A percentile compares a stretch with the other conserved stretches of the same genome.
Conservation (phyloP, 2,888 invertebrate genomes). For the Thereva unica region DNA sequence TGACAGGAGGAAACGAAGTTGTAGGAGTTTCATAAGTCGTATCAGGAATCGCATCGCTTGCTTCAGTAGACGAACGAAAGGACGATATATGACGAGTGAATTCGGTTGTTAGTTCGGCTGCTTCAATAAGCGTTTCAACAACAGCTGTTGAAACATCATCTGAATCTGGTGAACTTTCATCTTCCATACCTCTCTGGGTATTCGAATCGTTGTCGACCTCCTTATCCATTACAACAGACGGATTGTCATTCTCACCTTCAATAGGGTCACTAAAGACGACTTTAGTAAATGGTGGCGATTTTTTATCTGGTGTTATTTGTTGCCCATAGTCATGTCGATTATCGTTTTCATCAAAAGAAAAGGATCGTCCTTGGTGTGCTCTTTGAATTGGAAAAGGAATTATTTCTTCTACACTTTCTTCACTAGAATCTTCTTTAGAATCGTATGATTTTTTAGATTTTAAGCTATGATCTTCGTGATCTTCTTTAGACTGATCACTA, state of each 20-base stretch:
- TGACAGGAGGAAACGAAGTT: conserved; percentile 39
- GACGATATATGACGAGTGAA: conserved; percentile 40
- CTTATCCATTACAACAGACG: background rate
- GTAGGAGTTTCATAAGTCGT: conserved; percentile 44
- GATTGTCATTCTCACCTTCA: background rate
- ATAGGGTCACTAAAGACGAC: background rate
- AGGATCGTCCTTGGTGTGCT: conserved; percentile 6
- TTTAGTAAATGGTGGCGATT: background rate
- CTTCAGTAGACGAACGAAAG: conserved; percentile 42
- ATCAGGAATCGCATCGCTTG: conserved; percentile 43
- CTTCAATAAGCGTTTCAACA: conserved; percentile 39
- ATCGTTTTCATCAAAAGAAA: background rate
- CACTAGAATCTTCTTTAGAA: background rate
- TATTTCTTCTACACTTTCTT: background rate
- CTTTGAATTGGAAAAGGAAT: background rate
- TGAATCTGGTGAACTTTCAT: background rate
- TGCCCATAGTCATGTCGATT: background rate
- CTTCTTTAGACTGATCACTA: background rate
- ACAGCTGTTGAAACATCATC: conserved; percentile 22
- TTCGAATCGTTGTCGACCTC: background rate
- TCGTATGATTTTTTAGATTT: background rate
- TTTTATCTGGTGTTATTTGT: background rate
- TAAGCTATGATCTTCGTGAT: too few relatives aligned
- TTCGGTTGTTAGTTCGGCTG: conserved; percentile 43
- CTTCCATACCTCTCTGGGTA: background rate